These are phyloP conservation scores for Avahi laniger DNA, from an alignment of 2,797 vertebrate genomes.

Conservation along the genomic window DNA sequence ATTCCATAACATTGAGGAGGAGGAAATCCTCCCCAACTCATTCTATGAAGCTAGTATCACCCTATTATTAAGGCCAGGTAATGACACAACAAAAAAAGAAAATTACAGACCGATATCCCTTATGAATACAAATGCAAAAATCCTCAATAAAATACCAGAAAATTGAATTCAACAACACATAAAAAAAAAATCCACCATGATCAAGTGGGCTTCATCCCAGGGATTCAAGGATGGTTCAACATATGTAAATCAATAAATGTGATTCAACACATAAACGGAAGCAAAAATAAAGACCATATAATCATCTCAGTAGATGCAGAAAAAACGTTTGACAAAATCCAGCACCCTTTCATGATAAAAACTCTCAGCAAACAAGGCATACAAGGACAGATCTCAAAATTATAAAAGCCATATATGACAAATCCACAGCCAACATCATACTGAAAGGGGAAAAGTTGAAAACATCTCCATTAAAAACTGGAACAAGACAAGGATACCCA, in stretches of 20 bases:
- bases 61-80: background rate
- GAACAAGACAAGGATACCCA: no score
- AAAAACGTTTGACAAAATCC: background rate
- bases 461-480: no score
- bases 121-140: background rate
- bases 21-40: background rate
- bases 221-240: background rate
- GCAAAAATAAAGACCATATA: background rate
- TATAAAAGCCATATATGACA: no score
- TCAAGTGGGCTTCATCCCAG: background rate
- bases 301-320: background rate
- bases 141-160: background rate
- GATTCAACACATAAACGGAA: background rate
- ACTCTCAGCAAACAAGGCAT: background rate
- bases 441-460: no score
- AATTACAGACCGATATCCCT: background rate
- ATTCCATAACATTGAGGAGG: background rate
- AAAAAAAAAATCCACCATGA: background rate
- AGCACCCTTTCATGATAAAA: background rate
- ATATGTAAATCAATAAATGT: background rate
- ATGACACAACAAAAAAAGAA: background rate
- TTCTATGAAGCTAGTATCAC: background rate
- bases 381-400: background rate
- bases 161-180: background rate
- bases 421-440: no score